phyloP scores from a whole-genome alignment of 2,888 invertebrate genomes.

The Argyresthia albistria region DNA sequence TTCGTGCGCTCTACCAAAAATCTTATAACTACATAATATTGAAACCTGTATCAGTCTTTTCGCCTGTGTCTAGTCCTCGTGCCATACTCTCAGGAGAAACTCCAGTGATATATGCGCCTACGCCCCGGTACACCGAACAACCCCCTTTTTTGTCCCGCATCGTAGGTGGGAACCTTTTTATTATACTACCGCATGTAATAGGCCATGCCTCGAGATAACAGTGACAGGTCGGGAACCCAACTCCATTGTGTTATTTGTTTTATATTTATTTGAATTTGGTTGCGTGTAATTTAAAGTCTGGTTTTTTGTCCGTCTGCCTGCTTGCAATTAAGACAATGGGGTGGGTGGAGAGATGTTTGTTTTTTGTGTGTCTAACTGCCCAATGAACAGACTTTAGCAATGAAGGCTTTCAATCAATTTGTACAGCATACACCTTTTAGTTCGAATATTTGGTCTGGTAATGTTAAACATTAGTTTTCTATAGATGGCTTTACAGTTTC shows the following conservation, averaged over 20 bases:
- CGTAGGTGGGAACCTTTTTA: constrained; percentile 47
- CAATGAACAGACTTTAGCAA: not conserved
- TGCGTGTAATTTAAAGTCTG: constrained; percentile 26
- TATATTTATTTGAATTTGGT: constrained; percentile 3
- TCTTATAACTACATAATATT: too few relatives aligned
- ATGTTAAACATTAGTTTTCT: not conserved
- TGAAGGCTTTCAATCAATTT: not conserved
- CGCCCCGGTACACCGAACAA: constrained; percentile 22
- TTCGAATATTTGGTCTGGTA: not conserved
- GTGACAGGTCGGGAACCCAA: constrained; percentile 10
- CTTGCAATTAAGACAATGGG: constrained; percentile 26
- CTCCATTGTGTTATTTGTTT: constrained; percentile 23
- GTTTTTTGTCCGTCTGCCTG: constrained; percentile 34
- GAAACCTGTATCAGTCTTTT: not conserved
- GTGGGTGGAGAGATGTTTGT: not conserved
- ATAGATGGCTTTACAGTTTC: too few relatives aligned
- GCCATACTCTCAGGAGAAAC: not conserved
- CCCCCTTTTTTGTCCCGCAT: constrained; percentile 27
- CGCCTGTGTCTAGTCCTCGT: constrained; percentile 7
- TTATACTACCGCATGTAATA: constrained; percentile 40
- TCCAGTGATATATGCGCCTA: constrained; percentile 27
- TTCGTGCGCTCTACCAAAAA: too few relatives aligned
- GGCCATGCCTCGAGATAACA: constrained; percentile 26
- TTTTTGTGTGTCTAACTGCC: not conserved
- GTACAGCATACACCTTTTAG: not conserved